A percentile compares a stretch with the other conserved stretches of the same genome.
These are phyloP conservation scores for Bufo bufo DNA, from an alignment of 2,113 vertebrate genomes.

Conservation along the genomic window DNA sequence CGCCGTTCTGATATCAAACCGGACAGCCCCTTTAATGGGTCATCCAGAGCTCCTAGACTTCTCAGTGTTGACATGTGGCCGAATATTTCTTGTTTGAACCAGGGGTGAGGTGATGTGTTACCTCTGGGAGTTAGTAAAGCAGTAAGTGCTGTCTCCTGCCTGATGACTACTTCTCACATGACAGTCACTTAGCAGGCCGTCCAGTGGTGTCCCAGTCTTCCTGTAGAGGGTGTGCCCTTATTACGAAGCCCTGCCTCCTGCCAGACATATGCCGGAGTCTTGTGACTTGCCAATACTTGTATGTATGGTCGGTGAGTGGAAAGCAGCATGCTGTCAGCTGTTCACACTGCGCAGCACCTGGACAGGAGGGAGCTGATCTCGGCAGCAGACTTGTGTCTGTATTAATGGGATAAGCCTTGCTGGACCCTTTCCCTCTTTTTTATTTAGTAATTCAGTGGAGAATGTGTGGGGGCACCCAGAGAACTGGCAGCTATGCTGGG, in stretches of 20 bases:
- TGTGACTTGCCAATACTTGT: constrained; percentile 75
- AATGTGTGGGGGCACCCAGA: constrained; percentile 74
- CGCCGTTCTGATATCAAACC: too few species aligned
- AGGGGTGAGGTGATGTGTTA: too few species aligned
- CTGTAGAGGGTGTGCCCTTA: constrained; percentile 69
- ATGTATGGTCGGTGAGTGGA: constrained; percentile 64
- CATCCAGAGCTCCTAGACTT: too few species aligned
- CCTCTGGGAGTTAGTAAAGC: too few species aligned
- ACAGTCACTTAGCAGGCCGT: constrained; percentile 69
- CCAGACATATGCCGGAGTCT: constrained; percentile 73
- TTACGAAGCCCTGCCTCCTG: constrained; percentile 63
- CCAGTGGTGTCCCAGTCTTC: constrained; percentile 75
- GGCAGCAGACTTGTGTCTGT: background rate
- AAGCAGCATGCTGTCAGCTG: constrained; percentile 50
- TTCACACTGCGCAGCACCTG: background rate
- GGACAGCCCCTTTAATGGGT: too few species aligned
- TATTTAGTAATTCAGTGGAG: background rate
- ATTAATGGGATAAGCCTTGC: background rate
- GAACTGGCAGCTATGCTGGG: constrained; percentile 57
- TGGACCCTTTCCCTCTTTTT: background rate
- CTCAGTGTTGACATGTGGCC: too few species aligned
- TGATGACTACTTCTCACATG: constrained; percentile 81
- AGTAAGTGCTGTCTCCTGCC: constrained; percentile 71
- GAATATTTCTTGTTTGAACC: too few species aligned
- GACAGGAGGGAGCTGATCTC: background rate